phyloP scores from a whole-genome alignment of 2,888 invertebrate species.

The Ormyrus nitidulus region DNA sequence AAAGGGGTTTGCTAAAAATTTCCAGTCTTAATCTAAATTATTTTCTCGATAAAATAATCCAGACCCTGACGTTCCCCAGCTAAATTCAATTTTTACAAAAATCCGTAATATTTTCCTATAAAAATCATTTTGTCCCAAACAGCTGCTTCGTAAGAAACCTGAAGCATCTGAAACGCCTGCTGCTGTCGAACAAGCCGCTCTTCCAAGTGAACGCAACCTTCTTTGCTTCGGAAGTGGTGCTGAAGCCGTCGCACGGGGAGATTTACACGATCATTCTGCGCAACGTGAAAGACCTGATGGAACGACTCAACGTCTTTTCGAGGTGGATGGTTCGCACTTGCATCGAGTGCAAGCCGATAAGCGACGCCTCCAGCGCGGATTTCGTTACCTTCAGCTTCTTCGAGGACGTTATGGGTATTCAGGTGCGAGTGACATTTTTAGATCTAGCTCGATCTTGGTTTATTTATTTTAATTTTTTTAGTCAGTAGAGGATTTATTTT shows the following conservation, averaged over 20 bases:
- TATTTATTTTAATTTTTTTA: too few species aligned
- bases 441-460: too few species aligned
- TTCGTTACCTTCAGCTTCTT: slow-evolving; percentile 85
- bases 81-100: neutral
- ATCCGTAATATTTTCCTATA: neutral
- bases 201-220: slow-evolving; percentile 89
- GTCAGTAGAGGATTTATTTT: too few species aligned
- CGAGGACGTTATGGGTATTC: slow-evolving; percentile 82
- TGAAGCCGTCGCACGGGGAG: slow-evolving; percentile 86
- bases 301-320: slow-evolving; percentile 85
- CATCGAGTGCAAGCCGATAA: slow-evolving; percentile 82
- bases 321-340: slow-evolving; percentile 93
- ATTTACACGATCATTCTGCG: slow-evolving; percentile 86
- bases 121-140: too few species aligned
- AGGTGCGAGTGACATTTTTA: slow-evolving; percentile 73
- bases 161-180: slow-evolving; percentile 80
- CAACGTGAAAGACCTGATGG: slow-evolving; percentile 86
- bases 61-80: neutral
- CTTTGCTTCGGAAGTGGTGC: slow-evolving; percentile 84
- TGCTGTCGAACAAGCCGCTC: slow-evolving; percentile 79
- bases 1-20: too few species aligned
- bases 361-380: slow-evolving; percentile 78
- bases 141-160: slow-evolving; percentile 79
- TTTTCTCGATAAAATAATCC: too few species aligned
- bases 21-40: too few species aligned